Base-by-base conservation (phyloP, 2,797 vertebrate genomes). In the Ctenopoma multispine region DNA sequence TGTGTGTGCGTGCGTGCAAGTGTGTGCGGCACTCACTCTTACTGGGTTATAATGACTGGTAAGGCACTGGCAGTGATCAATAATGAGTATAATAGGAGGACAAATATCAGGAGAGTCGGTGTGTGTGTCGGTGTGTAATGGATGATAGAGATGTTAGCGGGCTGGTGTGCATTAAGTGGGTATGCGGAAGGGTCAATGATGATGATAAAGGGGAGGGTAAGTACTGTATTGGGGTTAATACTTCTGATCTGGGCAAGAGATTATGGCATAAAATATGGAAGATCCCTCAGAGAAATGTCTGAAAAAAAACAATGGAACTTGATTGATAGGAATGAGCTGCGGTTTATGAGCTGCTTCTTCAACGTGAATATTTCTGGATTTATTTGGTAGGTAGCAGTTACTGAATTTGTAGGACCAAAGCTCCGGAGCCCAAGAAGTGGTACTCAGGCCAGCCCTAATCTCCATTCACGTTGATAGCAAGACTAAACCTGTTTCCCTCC, bases 221-320 rank as follows among this genome's bases (percentile, higher is more conserved):
- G 75, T 79, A 74, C 77, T 71, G 77, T 82, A 91, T 88, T 82
- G 83, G 85, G 90, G 92, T 93, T 91, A 93, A 92, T 91, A 84
- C 80, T 80, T 81, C 65, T 83, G 67, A 79, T 82, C 82, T 83
- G 57, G 73, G 69, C 65, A 86, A 75, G 74, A 84, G 85, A 89
- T 90, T 89, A 90, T 74, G 47, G 55, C 20, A 75, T 56, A 72
- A 86, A 86, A 78, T 72, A 86, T 64, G 49, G 72, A 80, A 72
- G 72, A 82, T 56, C 78, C 71, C 67, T 65, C 17, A 17, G 14
- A 46, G 31, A 63, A 69, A 77, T 50, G 53, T 43, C 53, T 34
- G 5, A 20, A 60, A 55, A n/a, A 53, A 14, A 12, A 24, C 5
- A 5, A 2, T 29, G 14, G 17, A 21, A 20, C 2, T 2, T 21